These are phyloP conservation scores for Thymelicus lineola DNA, from an alignment of 2,888 invertebrate species.

Conservation along the genomic window DNA sequence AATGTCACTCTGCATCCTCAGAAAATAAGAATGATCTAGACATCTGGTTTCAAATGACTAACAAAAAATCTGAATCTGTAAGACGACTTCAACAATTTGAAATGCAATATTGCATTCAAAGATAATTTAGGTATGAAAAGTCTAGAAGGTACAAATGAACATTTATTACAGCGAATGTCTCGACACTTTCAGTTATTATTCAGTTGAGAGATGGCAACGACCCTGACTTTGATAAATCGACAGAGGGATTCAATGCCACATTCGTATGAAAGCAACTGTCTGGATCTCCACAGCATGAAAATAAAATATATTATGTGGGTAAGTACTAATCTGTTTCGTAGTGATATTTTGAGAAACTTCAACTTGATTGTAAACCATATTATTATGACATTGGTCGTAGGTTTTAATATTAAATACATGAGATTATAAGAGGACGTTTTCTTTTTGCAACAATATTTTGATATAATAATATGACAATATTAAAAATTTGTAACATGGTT, in stretches of 20 bases:
- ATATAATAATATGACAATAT: too few species aligned
- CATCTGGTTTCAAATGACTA: slow-evolving; percentile 63
- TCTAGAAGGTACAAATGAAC: slow-evolving; percentile 19
- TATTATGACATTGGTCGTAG: too few species aligned
- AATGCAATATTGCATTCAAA: slow-evolving; percentile 32
- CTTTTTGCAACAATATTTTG: too few species aligned
- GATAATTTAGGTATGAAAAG: slow-evolving; percentile 22
- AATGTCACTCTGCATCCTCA: slow-evolving; percentile 75
- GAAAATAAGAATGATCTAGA: slow-evolving; percentile 53
- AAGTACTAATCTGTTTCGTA: neutral
- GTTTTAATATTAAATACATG: too few species aligned
- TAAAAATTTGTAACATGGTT: too few species aligned
- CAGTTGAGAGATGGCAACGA: slow-evolving; percentile 62
- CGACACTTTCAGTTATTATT: slow-evolving; percentile 31
- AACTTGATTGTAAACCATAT: neutral
- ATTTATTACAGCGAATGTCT: slow-evolving; percentile 10
- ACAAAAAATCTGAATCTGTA: slow-evolving; percentile 43
- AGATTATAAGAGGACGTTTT: too few species aligned
- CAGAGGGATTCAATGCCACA: slow-evolving; percentile 63
- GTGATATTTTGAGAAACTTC: neutral
- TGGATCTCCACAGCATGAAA: slow-evolving; percentile 13
- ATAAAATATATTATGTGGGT: too few species aligned
- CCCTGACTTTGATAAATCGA: slow-evolving; percentile 78
- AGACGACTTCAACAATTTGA: slow-evolving; percentile 22
- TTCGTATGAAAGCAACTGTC: slow-evolving; percentile 40